Evolutionary conservation across 2,888 invertebrate species (phyloP).

Genomic region (Aplocera efformata): DNA sequence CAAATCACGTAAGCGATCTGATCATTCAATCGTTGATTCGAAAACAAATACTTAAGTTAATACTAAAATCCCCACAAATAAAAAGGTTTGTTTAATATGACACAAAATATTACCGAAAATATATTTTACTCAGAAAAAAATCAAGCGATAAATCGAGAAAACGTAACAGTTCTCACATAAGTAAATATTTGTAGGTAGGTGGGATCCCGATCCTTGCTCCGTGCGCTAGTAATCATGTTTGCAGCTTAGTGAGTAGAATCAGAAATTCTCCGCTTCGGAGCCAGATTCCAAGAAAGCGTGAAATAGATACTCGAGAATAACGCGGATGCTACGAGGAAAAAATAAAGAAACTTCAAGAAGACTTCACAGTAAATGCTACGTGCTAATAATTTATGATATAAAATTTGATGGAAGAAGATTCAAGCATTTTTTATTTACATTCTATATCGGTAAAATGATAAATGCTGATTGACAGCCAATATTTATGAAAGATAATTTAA

Average conservation of each 20-base stretch:
- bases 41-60: no score
- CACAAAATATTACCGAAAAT: conserved; percentile 7
- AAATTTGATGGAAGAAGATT: no score
- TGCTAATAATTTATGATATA: no score
- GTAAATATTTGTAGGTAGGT: conserved; percentile 28
- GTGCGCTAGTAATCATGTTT: conserved; percentile 37
- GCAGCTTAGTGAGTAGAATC: conserved; percentile 37
- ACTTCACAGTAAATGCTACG: no score
- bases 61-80: no score
- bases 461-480: no score
- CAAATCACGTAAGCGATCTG: no score
- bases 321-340: conserved; percentile 7
- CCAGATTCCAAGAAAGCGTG: conserved; percentile 38
- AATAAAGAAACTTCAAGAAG: no score
- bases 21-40: no score
- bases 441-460: no score
- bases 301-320: conserved; percentile 37
- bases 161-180: conserved; percentile 21
- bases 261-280: conserved; percentile 37
- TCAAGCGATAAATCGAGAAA: conserved; percentile 11
- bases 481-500: no score
- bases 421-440: no score
- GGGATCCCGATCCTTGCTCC: conserved; percentile 29
- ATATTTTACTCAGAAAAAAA: conserved; percentile 11
- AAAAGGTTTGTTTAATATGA: neutral